These are phyloP conservation scores for Scomberomorus guttatus DNA, from an alignment of 2,797 vertebrate genomes.

Conservation along the genomic window DNA sequence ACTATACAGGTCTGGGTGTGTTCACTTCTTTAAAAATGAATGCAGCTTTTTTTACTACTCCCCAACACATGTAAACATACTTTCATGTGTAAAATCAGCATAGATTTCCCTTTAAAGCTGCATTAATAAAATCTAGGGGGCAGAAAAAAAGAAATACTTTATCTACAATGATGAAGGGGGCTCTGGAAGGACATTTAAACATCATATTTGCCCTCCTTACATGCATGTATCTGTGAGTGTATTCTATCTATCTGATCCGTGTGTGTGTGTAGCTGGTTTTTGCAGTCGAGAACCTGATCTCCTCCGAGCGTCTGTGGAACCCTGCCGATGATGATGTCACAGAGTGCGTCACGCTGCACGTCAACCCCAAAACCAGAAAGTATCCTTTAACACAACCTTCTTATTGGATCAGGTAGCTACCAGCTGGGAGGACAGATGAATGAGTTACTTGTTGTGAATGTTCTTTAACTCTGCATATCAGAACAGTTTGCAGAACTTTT, in stretches of 20 bases:
- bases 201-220: background rate
- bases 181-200: background rate
- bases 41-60: too few relatives aligned
- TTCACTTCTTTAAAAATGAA: too few relatives aligned
- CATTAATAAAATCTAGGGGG: background rate
- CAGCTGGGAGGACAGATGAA: background rate
- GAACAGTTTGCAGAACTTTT: constrained; percentile 92
- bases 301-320: constrained; percentile 89
- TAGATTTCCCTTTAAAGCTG: background rate
- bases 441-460: background rate
- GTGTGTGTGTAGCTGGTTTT: constrained; percentile 87
- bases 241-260: background rate
- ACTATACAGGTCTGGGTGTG: too few relatives aligned
- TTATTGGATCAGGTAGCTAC: background rate
- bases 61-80: too few relatives aligned
- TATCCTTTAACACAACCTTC: constrained; percentile 87
- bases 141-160: constrained; percentile 3
- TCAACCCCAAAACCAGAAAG: constrained; percentile 94
- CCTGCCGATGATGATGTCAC: constrained; percentile 88
- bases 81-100: too few relatives aligned
- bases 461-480: constrained; percentile 87
- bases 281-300: constrained; percentile 90
- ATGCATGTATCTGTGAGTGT: background rate
- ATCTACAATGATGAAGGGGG: background rate
- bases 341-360: constrained; percentile 90